A percentile compares a stretch with the other conserved stretches of the same genome.
Conservation (phyloP, 2,888 invertebrate genomes). For the Frankliniella fusca region DNA sequence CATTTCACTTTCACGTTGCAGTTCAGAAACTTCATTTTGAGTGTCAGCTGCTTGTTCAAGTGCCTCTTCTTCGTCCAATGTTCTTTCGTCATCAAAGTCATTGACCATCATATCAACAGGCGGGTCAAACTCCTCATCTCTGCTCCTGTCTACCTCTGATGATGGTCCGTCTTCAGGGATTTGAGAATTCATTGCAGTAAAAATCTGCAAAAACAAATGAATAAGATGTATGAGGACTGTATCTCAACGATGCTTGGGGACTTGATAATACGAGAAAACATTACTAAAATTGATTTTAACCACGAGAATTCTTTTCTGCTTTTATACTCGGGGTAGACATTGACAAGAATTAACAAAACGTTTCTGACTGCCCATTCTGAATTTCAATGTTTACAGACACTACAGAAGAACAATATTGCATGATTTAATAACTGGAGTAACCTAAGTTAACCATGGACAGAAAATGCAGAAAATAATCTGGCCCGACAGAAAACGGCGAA, state of each 20-base stretch:
- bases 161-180: background rate
- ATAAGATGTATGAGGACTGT: background rate
- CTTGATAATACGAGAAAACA: too few species aligned
- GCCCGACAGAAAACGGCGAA: too few species aligned
- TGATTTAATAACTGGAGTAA: too few species aligned
- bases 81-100: conserved; percentile 96
- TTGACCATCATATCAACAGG: conserved; percentile 94
- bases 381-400: too few species aligned
- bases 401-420: too few species aligned
- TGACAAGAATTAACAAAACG: too few species aligned
- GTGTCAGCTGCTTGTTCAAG: conserved; percentile 83
- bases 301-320: too few species aligned
- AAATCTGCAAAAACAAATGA: background rate
- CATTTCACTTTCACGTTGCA: conserved; percentile 85
- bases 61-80: conserved; percentile 95
- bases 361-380: too few species aligned
- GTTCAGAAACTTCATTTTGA: conserved; percentile 79
- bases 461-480: too few species aligned
- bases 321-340: too few species aligned
- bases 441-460: too few species aligned
- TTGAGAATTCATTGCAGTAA: background rate
- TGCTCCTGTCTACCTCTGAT: background rate
- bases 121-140: conserved; percentile 74
- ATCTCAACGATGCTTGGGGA: background rate
- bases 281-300: too few species aligned